Conservation (phyloP, 2,113 vertebrate species). For the Chaetodon auriga region DNA sequence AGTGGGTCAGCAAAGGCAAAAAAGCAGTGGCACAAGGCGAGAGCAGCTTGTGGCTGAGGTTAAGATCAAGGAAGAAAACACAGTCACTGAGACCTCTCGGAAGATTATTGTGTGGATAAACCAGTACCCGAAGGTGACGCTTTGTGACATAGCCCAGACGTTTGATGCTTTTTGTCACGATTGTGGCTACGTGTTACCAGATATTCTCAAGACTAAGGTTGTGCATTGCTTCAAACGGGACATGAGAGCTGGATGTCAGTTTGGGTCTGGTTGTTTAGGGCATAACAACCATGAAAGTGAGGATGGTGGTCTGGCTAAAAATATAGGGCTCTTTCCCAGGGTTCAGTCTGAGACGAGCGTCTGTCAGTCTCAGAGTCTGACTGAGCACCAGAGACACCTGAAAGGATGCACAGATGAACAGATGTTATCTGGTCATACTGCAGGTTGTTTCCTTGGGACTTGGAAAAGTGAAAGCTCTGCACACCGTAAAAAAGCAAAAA, state of each 20-base stretch:
- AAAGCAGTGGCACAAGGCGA: neutral
- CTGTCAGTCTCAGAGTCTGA: slow-evolving; percentile 20
- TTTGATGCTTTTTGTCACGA: slow-evolving; percentile 26
- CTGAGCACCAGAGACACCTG: neutral
- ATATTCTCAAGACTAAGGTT: slow-evolving; percentile 49
- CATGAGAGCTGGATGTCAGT: slow-evolving; percentile 41
- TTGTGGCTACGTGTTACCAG: slow-evolving; percentile 53
- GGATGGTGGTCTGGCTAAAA: slow-evolving; percentile 15
- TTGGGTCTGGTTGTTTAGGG: slow-evolving; percentile 33
- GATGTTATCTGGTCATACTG: neutral
- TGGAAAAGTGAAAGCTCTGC: slow-evolving; percentile 20
- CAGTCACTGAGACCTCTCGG: neutral
- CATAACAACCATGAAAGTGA: neutral
- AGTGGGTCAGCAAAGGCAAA: neutral
- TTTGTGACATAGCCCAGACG: slow-evolving; percentile 63
- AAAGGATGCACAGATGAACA: neutral
- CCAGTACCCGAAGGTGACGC: slow-evolving; percentile 55
- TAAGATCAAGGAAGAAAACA: neutral
- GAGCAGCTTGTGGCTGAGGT: neutral
- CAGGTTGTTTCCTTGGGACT: neutral
- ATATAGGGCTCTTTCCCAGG: neutral
- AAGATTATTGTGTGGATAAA: slow-evolving; percentile 27
- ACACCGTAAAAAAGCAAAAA: slow-evolving; percentile 16
- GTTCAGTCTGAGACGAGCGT: slow-evolving; percentile 4
- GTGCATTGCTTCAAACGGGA: slow-evolving; percentile 71